phyloP scores from a whole-genome alignment of 2,797 vertebrate genomes.

The Dermochelys coriacea region DNA sequence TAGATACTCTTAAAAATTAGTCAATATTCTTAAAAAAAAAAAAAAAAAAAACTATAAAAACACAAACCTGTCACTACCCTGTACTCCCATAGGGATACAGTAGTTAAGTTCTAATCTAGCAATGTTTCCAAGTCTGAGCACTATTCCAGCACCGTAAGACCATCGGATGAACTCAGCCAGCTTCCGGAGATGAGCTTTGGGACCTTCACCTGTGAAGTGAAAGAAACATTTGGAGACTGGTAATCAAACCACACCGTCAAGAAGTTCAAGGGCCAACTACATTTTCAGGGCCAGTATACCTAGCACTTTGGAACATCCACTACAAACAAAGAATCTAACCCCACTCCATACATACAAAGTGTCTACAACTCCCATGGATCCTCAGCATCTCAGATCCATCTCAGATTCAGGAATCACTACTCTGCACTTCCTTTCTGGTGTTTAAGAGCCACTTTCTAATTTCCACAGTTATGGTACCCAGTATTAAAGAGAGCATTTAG shows the following conservation, averaged over 20 bases:
- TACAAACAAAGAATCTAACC: neutral
- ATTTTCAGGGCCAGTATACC: neutral
- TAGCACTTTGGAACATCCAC: neutral
- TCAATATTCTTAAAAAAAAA: fast-evolving
- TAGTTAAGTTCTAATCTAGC: slow-evolving; percentile 97
- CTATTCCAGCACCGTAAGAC: slow-evolving; percentile 94
- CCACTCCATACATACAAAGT: neutral
- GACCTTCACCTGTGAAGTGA: slow-evolving; percentile 90
- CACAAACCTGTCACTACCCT: slow-evolving; percentile 93
- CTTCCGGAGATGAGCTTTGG: slow-evolving; percentile 89
- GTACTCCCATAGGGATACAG: slow-evolving; percentile 98
- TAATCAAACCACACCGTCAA: neutral
- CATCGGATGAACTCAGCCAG: slow-evolving; percentile 95
- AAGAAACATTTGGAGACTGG: neutral
- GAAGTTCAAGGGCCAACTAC: neutral
- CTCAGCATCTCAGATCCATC: neutral
- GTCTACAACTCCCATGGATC: neutral
- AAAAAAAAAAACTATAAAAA: neutral
- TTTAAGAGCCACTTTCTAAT: neutral
- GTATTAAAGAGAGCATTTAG: neutral
- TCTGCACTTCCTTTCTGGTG: neutral
- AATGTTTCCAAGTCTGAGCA: slow-evolving; percentile 95
- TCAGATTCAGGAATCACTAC: fast-evolving
- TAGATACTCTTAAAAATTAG: neutral
- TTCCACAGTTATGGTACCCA: neutral